Base-by-base conservation (phyloP, 2,888 invertebrate genomes). In the Ptilodon capucinus region DNA sequence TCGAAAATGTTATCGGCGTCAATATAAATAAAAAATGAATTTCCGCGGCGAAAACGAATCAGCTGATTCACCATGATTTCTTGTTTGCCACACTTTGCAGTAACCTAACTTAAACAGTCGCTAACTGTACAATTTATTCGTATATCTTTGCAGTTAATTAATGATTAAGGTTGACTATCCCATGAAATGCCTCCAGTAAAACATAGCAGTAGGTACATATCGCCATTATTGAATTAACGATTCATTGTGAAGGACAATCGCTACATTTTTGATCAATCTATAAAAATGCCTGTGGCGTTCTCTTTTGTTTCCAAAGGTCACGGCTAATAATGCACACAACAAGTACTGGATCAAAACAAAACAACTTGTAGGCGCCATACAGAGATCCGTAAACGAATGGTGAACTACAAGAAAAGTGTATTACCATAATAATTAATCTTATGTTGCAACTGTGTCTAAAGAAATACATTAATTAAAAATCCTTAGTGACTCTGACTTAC, bases 251-350 rank as follows among this genome's bases (percentile, higher is more conserved):
- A 41, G 49, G 44, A 71, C 54, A 68, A 73, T 74, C 64, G 57
- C 49, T 45, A 58, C 46, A 55, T 64, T 74, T 78, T 72, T 76
- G 69, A 80, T 79, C 72, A 72, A 81, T 81, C 69, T 72, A 72
- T 68, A 66, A 73, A 68, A 73, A 67, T 47, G 55, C 51, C 65
- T 52, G 53, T 57, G 66, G 66, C 69, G 64, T 68, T 69, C 68
- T 64, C 77, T 75, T 81, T 80, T 80, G 76, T 80, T 76, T 51
- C 48, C 46, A 71, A 80, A 79, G 73, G 74, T 79, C 77, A 81
- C 79, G 81, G 81, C 43, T 60, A 57, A 50, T 57, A 45, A 40
- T 51, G 61, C 60, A 39, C 48, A 54, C 57, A 60, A 56, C 53
- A 51, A 50, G 63, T 66, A 67, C 58, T 64, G 54, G 64, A 59